phyloP scores from a whole-genome alignment of 2,888 invertebrate species.

The Limnephilus marmoratus region DNA sequence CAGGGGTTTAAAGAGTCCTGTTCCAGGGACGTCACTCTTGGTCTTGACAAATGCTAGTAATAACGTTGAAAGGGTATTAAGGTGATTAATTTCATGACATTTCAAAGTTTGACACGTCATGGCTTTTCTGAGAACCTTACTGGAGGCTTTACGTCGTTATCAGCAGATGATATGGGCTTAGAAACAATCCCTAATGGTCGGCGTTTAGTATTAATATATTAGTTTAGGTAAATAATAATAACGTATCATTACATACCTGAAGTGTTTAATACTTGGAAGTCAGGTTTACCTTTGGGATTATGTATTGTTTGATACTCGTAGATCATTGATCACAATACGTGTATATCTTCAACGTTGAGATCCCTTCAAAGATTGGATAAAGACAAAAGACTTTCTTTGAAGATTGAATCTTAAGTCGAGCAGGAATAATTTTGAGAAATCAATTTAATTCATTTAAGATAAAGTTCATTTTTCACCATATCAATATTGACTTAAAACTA shows the following conservation, averaged over 20 bases:
- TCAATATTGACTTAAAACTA: too few relatives aligned
- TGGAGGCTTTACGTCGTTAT: constrained; percentile 3
- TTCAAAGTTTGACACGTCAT: constrained; percentile 13
- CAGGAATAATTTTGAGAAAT: background rate
- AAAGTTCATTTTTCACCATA: too few relatives aligned
- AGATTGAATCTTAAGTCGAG: background rate
- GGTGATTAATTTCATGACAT: constrained; percentile 58
- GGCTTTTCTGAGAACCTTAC: background rate
- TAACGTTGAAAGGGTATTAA: constrained; percentile 60
- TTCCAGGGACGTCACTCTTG: constrained; percentile 49
- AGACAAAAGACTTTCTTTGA: background rate
- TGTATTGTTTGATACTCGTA: background rate
- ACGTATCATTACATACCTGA: background rate
- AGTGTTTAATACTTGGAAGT: background rate
- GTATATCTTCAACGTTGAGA: background rate
- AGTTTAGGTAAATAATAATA: background rate
- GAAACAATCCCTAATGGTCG: background rate
- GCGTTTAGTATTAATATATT: background rate
- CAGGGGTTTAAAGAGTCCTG: background rate
- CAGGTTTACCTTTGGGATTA: background rate
- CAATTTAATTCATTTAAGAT: too few relatives aligned
- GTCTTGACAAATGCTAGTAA: constrained; percentile 60
- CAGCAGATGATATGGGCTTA: background rate
- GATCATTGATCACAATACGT: background rate
- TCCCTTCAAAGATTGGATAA: background rate